Base-by-base conservation (phyloP, 2,888 invertebrate species). In the Lochmaea capreae region DNA sequence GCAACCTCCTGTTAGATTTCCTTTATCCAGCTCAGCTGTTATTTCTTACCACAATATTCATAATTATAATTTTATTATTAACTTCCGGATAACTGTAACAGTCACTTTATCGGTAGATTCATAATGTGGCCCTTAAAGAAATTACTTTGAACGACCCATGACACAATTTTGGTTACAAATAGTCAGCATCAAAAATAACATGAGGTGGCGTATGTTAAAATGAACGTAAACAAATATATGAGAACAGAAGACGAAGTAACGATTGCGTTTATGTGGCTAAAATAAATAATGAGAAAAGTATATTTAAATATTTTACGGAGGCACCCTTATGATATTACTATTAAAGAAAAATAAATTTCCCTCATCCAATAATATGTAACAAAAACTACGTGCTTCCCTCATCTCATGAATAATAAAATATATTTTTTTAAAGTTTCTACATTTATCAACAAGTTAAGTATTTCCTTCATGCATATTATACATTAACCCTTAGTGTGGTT, bases 391-490 rank as follows among this genome's bases (percentile, higher is more conserved):
- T 54, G 54, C 54, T 16, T 54, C 18, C 18, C 54, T 18, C 18
- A 54, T 16, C 18, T 54, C 54, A 54, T 54, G 54, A 54, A 54
- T 54, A 54, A 54, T 54, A 54, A 54, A 54, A 54, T 9, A 54
- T 4, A 14, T 33, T 33, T 54, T n/a, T 18, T 10, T 18, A 52
- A 18, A 18, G 2, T 18, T 16, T 16, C 10, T 10, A 54, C 54
- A 54, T 54, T 54, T 54, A 54, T 54, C 16, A 54, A 54, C 16
- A 18, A 54, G 9, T 18, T 18, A 10, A 54, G 18, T 54, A 54
- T 54, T 54, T 54, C 54, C 54, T 54, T 54, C 54, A 54, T 54
- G 54, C 54, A 18, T 54, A 54, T 54, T 54, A 52, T 52, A 54
- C 54, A 54, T 18, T 54, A 18, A 54, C 54, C 16, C 54, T 9